Conservation (phyloP, 53 echinoderm and acorn worm genomes). For the Apostichopus leukothele region DNA sequence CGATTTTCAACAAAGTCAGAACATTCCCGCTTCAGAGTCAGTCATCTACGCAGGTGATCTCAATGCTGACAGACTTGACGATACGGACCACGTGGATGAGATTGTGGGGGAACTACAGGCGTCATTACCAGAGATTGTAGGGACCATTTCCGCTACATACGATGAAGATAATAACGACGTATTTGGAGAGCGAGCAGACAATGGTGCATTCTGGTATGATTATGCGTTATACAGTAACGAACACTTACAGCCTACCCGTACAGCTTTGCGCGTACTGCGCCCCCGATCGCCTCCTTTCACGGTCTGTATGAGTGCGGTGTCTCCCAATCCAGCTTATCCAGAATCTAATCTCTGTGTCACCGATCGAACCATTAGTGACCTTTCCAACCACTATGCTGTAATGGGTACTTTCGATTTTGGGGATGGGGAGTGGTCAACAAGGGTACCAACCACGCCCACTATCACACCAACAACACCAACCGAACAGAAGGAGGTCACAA, state of each 20-base stretch:
- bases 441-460: not conserved
- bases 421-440: conserved; percentile 15
- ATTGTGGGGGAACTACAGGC: conserved; percentile 58
- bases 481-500: too few relatives aligned
- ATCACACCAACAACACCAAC: not conserved
- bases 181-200: conserved; percentile 31
- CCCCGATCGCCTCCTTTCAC: conserved; percentile 54
- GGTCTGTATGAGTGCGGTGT: conserved; percentile 50
- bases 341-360: conserved; percentile 50
- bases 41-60: conserved; percentile 68
- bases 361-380: conserved; percentile 53
- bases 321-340: conserved; percentile 55
- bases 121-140: conserved; percentile 59
- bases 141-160: conserved; percentile 62
- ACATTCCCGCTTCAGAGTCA: conserved; percentile 60
- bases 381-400: conserved; percentile 82
- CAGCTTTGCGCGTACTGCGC: conserved; percentile 48
- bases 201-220: conserved; percentile 55
- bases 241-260: conserved; percentile 45
- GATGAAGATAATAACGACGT: conserved; percentile 70
- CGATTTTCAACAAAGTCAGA: conserved; percentile 46
- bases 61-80: conserved; percentile 46
- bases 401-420: conserved; percentile 70
- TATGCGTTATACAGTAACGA: conserved; percentile 58
- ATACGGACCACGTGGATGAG: conserved; percentile 43